phyloP scores from a whole-genome alignment of 2,113 vertebrate genomes.

The Sterrhoptilus dennistouni region DNA sequence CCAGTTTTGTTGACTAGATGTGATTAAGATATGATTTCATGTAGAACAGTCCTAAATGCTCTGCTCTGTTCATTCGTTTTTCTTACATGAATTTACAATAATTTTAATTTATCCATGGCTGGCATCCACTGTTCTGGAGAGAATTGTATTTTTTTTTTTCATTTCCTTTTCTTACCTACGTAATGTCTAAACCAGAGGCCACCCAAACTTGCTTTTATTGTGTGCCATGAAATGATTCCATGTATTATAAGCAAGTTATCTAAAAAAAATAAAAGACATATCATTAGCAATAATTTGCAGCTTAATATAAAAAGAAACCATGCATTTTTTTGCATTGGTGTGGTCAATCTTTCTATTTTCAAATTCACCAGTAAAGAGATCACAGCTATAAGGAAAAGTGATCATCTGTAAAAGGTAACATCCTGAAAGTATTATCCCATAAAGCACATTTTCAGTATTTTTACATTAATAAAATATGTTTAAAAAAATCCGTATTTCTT shows the following conservation, averaged over 20 bases:
- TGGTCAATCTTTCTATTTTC: neutral
- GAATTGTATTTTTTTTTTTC: neutral
- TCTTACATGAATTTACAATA: neutral
- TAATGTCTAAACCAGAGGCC: neutral
- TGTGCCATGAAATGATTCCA: neutral
- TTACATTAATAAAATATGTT: neutral
- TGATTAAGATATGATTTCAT: neutral
- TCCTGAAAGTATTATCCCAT: neutral
- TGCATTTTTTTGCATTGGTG: neutral
- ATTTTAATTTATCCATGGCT: neutral
- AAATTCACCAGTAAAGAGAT: neutral
- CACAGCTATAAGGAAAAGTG: neutral
- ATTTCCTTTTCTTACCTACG: neutral
- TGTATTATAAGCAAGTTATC: neutral
- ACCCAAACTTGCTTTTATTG: neutral
- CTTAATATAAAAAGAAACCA: neutral
- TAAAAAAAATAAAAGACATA: neutral
- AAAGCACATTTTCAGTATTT: neutral
- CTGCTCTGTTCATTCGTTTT: neutral
- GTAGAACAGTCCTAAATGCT: neutral
- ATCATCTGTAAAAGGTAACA: neutral
- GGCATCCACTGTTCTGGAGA: neutral
- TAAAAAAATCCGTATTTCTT: neutral
- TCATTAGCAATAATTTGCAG: neutral
- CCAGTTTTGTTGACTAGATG: neutral